These are phyloP conservation scores for Triplophysa tibetana DNA, from an alignment of 2,113 vertebrate species.

Conservation along the genomic window DNA sequence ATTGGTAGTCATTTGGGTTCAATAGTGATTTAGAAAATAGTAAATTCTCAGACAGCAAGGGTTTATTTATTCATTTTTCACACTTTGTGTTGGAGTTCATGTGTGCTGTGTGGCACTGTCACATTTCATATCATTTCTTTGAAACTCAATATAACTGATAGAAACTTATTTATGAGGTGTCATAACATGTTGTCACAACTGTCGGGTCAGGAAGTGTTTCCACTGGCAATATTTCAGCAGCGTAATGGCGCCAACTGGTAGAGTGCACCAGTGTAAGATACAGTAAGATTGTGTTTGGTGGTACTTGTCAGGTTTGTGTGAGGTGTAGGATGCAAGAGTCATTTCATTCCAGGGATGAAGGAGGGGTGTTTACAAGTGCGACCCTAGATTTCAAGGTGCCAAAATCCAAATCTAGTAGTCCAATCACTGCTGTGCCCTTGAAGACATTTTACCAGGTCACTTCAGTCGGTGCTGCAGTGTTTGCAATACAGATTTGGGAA, in stretches of 20 bases:
- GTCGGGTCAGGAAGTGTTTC: slow-evolving; percentile 2
- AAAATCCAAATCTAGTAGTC: not conserved
- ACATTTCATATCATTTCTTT: slow-evolving; percentile 1
- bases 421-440: not conserved
- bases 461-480: not conserved
- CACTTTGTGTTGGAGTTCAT: not conserved
- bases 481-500: not conserved
- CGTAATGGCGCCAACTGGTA: slow-evolving; percentile 2
- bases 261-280: not conserved
- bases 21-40: not conserved
- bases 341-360: not conserved
- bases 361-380: not conserved
- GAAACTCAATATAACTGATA: slow-evolving; percentile 12
- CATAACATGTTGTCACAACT: slow-evolving; percentile 35
- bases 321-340: not conserved
- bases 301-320: not conserved
- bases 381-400: not conserved
- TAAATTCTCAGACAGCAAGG: not conserved
- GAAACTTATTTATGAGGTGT: slow-evolving; percentile 16
- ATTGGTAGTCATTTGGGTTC: no score
- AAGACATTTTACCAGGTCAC: not conserved
- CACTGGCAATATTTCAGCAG: not conserved
- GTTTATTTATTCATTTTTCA: slow-evolving; percentile 4
- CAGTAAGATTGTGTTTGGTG: not conserved
- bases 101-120: not conserved